phyloP scores from a whole-genome alignment of 2,888 invertebrate species.

The Plagodis dolabraria region DNA sequence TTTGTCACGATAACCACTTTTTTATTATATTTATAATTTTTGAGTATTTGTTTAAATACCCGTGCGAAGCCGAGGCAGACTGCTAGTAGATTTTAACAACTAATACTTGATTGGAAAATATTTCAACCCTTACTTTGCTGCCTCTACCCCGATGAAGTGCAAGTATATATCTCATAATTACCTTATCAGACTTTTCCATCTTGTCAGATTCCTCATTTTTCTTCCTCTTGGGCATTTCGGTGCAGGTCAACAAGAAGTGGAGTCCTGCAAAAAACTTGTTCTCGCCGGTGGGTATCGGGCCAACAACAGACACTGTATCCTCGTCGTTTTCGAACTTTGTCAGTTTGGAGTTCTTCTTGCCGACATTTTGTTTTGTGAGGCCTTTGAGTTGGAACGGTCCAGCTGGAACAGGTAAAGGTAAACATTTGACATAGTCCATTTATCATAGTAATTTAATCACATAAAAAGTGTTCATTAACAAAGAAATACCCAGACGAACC shows the following conservation, averaged over 20 bases:
- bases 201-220: constrained; percentile 47
- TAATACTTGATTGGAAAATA: too few species aligned
- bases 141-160: too few species aligned
- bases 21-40: too few species aligned
- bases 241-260: constrained; percentile 85
- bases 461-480: background rate
- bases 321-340: constrained; percentile 78
- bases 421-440: background rate
- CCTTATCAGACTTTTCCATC: constrained; percentile 47
- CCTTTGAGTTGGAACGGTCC: constrained; percentile 80
- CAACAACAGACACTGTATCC: constrained; percentile 75
- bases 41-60: too few species aligned
- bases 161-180: constrained; percentile 27
- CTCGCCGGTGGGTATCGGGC: constrained; percentile 81
- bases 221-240: constrained; percentile 65
- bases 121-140: too few species aligned
- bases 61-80: too few species aligned
- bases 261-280: constrained; percentile 80
- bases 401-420: constrained; percentile 52
- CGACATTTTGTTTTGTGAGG: constrained; percentile 78
- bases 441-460: too few species aligned
- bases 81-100: too few species aligned
- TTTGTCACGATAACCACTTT: too few species aligned
- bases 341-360: constrained; percentile 79
- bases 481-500: background rate